Evolutionary conservation across 2,113 vertebrate species (phyloP).

Genomic region (Miniopterus natalensis): DNA sequence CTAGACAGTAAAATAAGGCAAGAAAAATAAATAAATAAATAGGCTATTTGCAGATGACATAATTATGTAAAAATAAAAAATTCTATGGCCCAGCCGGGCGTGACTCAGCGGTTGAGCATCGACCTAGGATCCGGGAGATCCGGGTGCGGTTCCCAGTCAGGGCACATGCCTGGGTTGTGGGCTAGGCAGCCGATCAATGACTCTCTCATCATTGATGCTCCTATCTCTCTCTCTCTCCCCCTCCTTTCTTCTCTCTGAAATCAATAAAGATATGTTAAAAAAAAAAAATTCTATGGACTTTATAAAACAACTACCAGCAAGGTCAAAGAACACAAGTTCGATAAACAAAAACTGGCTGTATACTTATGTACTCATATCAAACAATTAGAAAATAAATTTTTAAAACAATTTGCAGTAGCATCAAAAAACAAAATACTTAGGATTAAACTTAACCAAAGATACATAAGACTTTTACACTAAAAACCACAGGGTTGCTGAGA

Average conservation of each 20-base stretch:
- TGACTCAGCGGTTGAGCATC: too few relatives aligned
- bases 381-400: neutral
- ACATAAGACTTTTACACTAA: neutral
- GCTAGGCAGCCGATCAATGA: too few relatives aligned
- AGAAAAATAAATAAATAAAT: neutral
- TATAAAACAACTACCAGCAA: slow-evolving; percentile 6
- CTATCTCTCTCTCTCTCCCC: too few relatives aligned
- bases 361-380: neutral
- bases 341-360: neutral
- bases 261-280: neutral
- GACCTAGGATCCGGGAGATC: too few relatives aligned
- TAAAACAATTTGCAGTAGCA: neutral
- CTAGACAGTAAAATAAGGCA: neutral
- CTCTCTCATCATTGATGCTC: too few relatives aligned
- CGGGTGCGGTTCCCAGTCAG: too few relatives aligned
- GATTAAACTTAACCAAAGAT: slow-evolving; percentile 36
- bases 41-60: neutral
- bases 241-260: too few relatives aligned
- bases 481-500: neutral
- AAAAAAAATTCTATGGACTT: neutral
- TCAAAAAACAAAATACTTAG: slow-evolving; percentile 4
- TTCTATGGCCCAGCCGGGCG: too few relatives aligned
- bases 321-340: neutral
- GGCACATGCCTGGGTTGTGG: too few relatives aligned
- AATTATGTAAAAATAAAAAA: neutral